Percentiles rank a stretch among this genome's conserved stretches.
Conservation (phyloP, 2,888 invertebrate genomes). For the Diaprepes abbreviatus region DNA sequence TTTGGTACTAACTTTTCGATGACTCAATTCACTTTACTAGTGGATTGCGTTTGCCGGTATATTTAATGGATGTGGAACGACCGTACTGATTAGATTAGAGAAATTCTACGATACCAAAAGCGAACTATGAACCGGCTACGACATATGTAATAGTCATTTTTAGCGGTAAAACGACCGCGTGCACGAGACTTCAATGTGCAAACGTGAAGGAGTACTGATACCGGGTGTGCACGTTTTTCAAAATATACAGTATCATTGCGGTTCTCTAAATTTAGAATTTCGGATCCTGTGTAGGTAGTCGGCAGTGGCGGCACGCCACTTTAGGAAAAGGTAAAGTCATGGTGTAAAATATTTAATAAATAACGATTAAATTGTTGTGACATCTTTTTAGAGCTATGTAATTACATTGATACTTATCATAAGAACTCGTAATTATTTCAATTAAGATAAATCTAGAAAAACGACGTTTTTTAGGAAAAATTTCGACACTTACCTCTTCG, state of each 20-base stretch:
- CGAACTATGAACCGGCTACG: conserved; percentile 26
- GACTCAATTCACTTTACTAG: conserved; percentile 15
- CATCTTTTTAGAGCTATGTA: too few species aligned
- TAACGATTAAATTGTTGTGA: too few species aligned
- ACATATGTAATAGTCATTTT: conserved; percentile 15
- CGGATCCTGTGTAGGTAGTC: conserved; percentile 6
- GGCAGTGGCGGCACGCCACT: background rate
- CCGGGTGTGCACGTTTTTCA: conserved; percentile 12
- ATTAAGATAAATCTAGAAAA: too few species aligned
- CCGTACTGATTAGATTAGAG: conserved; percentile 22
- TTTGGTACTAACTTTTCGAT: conserved; percentile 20
- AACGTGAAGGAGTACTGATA: conserved; percentile 20
- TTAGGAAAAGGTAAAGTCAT: too few species aligned
- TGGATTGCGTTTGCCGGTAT: conserved; percentile 28
- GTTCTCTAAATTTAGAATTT: conserved; percentile 20
- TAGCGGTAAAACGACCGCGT: conserved; percentile 18
- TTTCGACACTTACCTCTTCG: too few species aligned
- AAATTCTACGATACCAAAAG: conserved; percentile 14
- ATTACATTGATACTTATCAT: too few species aligned
- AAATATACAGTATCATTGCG: conserved; percentile 11
- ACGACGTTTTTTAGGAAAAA: too few species aligned
- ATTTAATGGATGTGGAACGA: conserved; percentile 21
- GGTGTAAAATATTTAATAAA: too few species aligned
- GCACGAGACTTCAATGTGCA: conserved; percentile 19
- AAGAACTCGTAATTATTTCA: too few species aligned